Base-by-base conservation (phyloP, 2,888 invertebrate species). In the Sycophila texana region DNA sequence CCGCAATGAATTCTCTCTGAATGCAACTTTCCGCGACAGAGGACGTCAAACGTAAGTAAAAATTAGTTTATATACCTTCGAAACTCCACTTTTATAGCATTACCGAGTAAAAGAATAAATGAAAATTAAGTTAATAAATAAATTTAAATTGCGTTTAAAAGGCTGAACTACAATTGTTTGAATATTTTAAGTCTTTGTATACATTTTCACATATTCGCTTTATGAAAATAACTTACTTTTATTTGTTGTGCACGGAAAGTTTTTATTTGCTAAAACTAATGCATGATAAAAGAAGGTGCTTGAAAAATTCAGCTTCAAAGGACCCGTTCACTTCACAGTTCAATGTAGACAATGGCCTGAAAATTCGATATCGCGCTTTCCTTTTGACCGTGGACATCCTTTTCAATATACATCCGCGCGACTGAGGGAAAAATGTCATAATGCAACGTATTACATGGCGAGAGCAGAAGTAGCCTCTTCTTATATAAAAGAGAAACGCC, bases 361-460 rank as follows among this genome's bases (percentile, higher is more conserved):
- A 79, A 75, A 75, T 80, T 76, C 76, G 68, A 79, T 67, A 75
- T 73, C 26, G 7, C 20, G 49, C 63, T 60, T n/a, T 65, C 47
- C 76, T 80, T 80, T 80, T 80, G 77, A 77, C 63, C 70, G 39
- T 16, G 39, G 30, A 61, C 60, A 75, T 60, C 51, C 63, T 58
- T 58, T 74, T 30, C 79, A 77, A 77, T 77, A 26, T 14, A 55
- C 51, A 66, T 49, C 58, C 67, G 60, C 10, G 16, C 51, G 66
- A 73, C 79, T 79, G 55, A 68, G 58, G 39, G 39, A 80, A 76
- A 76, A 76, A 80, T 80, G 79, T 79, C 71, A 79, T 79, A 79
- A 77, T 70, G 65, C 66, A 76, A 67, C 55, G 68, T 77, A 80
- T 77, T 68, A 74, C 67, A 74, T 70, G 66, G 26, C 77, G 70